Percentiles rank a stretch among this genome's conserved stretches.
These are phyloP conservation scores for Drosophila miranda DNA, from an alignment of 1,140 invertebrate species.

Conservation along the genomic window DNA sequence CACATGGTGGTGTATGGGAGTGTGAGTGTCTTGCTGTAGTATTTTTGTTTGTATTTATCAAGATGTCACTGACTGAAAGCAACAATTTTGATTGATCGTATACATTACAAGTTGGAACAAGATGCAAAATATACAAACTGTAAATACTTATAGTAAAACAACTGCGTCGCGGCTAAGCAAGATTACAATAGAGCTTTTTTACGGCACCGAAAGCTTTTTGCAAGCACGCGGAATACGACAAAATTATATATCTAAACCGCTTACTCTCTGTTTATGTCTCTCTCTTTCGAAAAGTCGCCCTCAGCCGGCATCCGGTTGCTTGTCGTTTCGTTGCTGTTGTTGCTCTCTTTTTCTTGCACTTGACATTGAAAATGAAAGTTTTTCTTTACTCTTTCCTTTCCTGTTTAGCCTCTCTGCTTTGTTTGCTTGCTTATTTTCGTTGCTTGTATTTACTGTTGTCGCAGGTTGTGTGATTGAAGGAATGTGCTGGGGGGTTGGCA, in stretches of 20 bases:
- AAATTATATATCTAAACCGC: background rate
- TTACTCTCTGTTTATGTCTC: constrained; percentile 33
- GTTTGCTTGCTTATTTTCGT: constrained; percentile 16
- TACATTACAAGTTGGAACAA: background rate
- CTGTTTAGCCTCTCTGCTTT: constrained; percentile 24
- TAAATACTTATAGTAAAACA: background rate
- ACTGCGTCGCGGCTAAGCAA: background rate
- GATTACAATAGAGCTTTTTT: background rate
- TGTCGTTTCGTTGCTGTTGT: constrained; percentile 7
- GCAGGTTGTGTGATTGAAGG: constrained; percentile 6
- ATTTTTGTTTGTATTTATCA: constrained; percentile 7
- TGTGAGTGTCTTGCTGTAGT: constrained; percentile 18
- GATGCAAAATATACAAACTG: background rate
- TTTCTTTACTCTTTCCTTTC: constrained; percentile 32
- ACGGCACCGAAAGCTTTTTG: too few species aligned
- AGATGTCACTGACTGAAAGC: background rate
- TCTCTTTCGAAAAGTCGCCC: constrained; percentile 24
- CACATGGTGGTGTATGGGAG: constrained; percentile 23
- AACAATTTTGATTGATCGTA: too few species aligned
- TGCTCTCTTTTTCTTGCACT: constrained; percentile 17
- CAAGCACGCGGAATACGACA: too few species aligned
- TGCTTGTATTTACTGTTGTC: constrained; percentile 14
- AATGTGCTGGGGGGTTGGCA: background rate
- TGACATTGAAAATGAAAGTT: constrained; percentile 76
- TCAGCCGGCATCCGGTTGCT: constrained; percentile 30